A percentile compares a stretch with the other conserved stretches of the same genome.
Evolutionary conservation across 2,113 vertebrate genomes (phyloP).

Genomic region (Periophthalmodon schlosseri): DNA sequence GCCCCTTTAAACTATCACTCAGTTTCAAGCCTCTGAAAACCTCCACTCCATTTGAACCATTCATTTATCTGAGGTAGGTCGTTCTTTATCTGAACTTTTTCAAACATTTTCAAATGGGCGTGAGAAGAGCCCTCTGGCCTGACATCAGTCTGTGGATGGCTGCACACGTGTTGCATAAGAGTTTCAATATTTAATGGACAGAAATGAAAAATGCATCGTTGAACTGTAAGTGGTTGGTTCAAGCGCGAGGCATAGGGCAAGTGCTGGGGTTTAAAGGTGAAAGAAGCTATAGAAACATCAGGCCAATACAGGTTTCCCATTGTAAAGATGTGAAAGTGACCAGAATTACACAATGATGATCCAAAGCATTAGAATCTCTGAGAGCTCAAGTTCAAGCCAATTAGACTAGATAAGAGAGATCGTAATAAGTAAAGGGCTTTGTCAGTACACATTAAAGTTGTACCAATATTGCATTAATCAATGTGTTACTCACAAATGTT

Average conservation of each 20-base stretch:
- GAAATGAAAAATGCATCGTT: constrained; percentile 74
- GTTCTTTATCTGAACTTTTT: constrained; percentile 1
- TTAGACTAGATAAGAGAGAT: too few relatives aligned
- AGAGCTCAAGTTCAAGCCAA: not conserved
- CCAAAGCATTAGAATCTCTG: not conserved
- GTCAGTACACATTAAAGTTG: too few relatives aligned
- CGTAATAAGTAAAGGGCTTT: too few relatives aligned
- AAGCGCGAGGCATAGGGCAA: constrained; percentile 36
- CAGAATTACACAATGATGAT: constrained; percentile 24
- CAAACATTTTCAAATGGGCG: constrained; percentile 27
- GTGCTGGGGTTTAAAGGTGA: constrained; percentile 49
- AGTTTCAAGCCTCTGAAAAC: not conserved
- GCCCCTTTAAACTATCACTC: not conserved
- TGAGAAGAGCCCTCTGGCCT: constrained; percentile 51
- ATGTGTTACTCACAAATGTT: too few relatives aligned
- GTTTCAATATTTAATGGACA: constrained; percentile 74
- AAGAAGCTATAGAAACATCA: constrained; percentile 8
- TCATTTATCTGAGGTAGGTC: not conserved
- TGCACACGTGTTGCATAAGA: constrained; percentile 75
- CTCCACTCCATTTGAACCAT: not conserved
- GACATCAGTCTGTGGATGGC: constrained; percentile 53
- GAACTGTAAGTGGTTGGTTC: constrained; percentile 59
- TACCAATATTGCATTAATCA: too few relatives aligned
- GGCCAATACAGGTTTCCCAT: constrained; percentile 18
- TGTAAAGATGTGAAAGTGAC: constrained; percentile 15